Conservation (phyloP, 23 tunicate genomes). For the Aplidium turbinatum region DNA sequence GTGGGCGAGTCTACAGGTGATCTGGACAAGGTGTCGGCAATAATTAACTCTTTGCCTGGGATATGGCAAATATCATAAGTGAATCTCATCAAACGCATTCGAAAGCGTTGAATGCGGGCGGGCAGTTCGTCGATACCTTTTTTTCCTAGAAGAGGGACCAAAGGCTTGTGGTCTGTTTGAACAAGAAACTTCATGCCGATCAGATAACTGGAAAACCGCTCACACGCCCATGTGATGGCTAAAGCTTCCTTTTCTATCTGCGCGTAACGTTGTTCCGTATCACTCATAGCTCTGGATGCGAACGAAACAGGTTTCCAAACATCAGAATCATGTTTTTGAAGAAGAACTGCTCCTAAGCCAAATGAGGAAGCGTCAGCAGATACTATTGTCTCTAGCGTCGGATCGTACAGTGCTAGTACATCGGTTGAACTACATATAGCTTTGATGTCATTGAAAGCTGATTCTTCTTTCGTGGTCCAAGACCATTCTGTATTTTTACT, state of each 20-base stretch:
- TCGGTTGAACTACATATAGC: background rate
- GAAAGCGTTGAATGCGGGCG: conserved; percentile 20
- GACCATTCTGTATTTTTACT: background rate
- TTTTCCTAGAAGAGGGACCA: background rate
- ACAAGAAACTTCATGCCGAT: background rate
- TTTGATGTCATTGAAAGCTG: conserved; percentile 2
- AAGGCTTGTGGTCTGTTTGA: conserved; percentile 34
- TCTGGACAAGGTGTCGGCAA: conserved; percentile 19
- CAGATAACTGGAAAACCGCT: background rate
- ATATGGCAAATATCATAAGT: conserved; percentile 7
- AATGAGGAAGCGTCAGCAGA: conserved; percentile 17
- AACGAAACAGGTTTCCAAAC: background rate
- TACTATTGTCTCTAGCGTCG: conserved; percentile 1
- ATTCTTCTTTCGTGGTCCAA: background rate
- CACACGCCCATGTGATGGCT: conserved; percentile 19
- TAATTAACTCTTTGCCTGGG: conserved; percentile 21
- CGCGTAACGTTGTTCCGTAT: conserved; percentile 14
- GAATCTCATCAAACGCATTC: conserved; percentile 27
- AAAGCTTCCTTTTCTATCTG: conserved; percentile 34
- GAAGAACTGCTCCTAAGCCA: conserved; percentile 18
- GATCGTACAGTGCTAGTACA: conserved; percentile 3
- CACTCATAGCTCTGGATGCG: conserved; percentile 3
- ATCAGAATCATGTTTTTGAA: background rate
- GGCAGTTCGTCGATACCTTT: conserved; percentile 9
- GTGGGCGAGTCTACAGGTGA: background rate